phyloP scores from a whole-genome alignment of 2,797 vertebrate species.

The Phyllotis vaccarum region DNA sequence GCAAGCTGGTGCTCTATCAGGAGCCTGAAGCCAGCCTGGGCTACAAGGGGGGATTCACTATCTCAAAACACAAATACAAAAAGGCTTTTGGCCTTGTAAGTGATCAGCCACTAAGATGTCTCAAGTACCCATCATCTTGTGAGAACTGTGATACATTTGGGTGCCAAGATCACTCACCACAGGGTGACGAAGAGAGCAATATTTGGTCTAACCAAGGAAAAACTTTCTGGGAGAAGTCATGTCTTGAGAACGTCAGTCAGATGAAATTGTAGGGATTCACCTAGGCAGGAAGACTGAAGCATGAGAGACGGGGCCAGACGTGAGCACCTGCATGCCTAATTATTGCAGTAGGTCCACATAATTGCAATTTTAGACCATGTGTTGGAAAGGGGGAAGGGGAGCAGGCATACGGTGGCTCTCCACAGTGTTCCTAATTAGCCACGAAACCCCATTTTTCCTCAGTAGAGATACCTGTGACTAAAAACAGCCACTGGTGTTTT shows the following conservation, averaged over 20 bases:
- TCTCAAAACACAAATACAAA: not conserved
- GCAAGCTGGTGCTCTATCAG: too few species aligned
- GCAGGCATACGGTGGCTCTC: too few species aligned
- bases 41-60: not conserved
- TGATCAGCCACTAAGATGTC: not conserved
- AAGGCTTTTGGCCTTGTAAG: not conserved
- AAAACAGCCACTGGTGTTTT: not conserved
- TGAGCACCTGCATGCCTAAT: too few species aligned
- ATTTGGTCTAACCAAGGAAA: not conserved
- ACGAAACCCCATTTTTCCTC: not conserved
- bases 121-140: not conserved
- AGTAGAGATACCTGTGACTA: not conserved
- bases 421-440: not conserved
- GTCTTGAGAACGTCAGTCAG: not conserved
- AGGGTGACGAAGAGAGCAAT: not conserved
- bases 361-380: not conserved
- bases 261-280: not conserved
- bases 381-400: not conserved
- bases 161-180: not conserved
- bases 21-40: not conserved
- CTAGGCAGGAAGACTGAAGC: not conserved
- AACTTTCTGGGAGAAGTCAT: not conserved
- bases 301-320: too few species aligned
- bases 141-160: not conserved
- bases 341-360: not conserved